Base-by-base conservation (phyloP, 2,797 vertebrate species). In the Perodicticus potto region DNA sequence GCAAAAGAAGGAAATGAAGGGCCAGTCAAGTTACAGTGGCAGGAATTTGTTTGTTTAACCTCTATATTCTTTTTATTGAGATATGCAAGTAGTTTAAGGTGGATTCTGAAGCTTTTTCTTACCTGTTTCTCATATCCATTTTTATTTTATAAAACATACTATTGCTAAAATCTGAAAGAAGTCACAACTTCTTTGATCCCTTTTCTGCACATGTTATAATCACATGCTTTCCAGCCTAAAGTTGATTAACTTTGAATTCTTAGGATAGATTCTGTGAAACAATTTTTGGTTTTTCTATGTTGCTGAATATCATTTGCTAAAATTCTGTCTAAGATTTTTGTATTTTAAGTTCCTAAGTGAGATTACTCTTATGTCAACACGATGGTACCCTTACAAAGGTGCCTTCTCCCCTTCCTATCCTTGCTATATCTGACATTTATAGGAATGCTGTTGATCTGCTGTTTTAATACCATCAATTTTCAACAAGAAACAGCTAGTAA, bases 1-100 rank as follows among this genome's bases (percentile, higher is more conserved):
- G 63, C 73, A 94, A 92, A 92, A 89, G 88, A 95, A 98, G 98
- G 98, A 98, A 98, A 34, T 96, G 92, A 96, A 97, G 88, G 94
- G 89, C 65, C 81, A 32, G 84, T 96, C 95, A 43, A 77, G 16
- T 1, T 89, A 94, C 97, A 95, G 67, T 95, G 96, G 69, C 73
- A 93, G 96, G 96, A 87, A 97, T 98, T 97, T 96, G 11, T 29
- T 63, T 67, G 32, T 67, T 67, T n/a, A 76, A 14, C 85, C 43
- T 92, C 23, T 81, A 53, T 61, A 73, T 25, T 70, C 14, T 67
- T 93, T 89, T 69, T 7, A 63, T 19, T 40, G 91, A 82, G 57
- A 40, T 55, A 14, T 5, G n/a, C 69, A 59, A 1, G n/a, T 73
- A 65, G 32, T 88, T 55, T 72, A 70, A 85, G 43, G 57, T 59